A percentile compares a stretch with the other conserved stretches of the same genome.
Conservation (phyloP, 2,888 invertebrate genomes). For the Euplagia quadripunctaria region DNA sequence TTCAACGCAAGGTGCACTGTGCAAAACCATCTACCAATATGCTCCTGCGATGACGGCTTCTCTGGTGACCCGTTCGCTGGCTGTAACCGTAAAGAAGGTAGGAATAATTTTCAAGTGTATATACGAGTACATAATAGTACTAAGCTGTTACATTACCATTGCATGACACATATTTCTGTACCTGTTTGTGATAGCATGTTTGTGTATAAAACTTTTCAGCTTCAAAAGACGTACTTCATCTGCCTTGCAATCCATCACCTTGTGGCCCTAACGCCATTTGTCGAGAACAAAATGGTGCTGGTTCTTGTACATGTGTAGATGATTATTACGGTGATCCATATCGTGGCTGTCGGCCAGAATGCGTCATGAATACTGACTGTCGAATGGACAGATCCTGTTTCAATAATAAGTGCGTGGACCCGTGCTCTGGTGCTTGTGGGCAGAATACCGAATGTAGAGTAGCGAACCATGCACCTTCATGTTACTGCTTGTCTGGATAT, state of each 20-base stretch:
- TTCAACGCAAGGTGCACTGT: conserved; percentile 92
- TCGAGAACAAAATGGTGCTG: conserved; percentile 91
- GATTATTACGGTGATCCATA: conserved; percentile 93
- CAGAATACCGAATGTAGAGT: conserved; percentile 92
- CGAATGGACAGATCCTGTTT: conserved; percentile 91
- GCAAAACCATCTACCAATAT: conserved; percentile 92
- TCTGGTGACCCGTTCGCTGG: conserved; percentile 94
- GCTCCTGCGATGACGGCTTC: conserved; percentile 91
- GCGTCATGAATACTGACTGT: conserved; percentile 93
- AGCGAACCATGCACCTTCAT: conserved; percentile 92
- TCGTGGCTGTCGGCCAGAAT: conserved; percentile 93
- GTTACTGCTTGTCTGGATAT: conserved; percentile 91
- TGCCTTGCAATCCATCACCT: conserved; percentile 93
- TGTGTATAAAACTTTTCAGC: conserved; percentile 75
- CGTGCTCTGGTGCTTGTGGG: conserved; percentile 93
- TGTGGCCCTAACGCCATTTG: conserved; percentile 94
- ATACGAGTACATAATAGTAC: background rate
- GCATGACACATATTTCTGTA: conserved; percentile 46
- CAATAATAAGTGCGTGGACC: conserved; percentile 93
- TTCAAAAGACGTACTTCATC: conserved; percentile 87
- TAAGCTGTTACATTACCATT: conserved; percentile 34
- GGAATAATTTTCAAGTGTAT: conserved; percentile 54
- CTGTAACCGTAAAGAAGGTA: conserved; percentile 89
- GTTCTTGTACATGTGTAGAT: conserved; percentile 91
- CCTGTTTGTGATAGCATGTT: conserved; percentile 55